Evolutionary conservation across 2,888 invertebrate species (phyloP), one percentile per base, ranked within the genome.

Genomic region (Pseudococcus jackbeardsleyi): DNA sequence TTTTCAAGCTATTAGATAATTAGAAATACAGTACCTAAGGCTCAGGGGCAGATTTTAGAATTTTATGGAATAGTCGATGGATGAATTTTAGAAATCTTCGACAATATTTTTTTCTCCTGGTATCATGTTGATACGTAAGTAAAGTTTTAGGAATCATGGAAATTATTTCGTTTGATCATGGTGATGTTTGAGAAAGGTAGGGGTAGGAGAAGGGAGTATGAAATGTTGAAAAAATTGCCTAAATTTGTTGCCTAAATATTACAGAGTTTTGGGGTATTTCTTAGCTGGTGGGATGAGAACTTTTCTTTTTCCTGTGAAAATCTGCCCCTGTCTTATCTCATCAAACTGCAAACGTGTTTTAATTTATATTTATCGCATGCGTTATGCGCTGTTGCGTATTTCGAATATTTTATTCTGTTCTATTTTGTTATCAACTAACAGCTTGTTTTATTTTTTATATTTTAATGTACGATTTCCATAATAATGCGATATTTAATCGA

Each of bases 371-470:
- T 19, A 59, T 59, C n/a, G 59, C 17, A 12, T 82, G 42, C 3
- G n/a, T 82, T 82, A 12, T 42, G 46, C 33, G n/a, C 72, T 64
- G 15, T 39, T 33, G 79, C 46, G 79, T 82, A 82, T 82, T 12
- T 82, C 79, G 33, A 46, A 2, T 46, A 46, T 82, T 82, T 82
- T 19, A 82, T 82, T 33, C 1, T 42, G 46, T 82, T 46, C 17
- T 82, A 46, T 82, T 46, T 82, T 46, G 17, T 72, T 42, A 17
- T 15, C 33, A 33, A 72, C 72, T 72, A 72, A 72, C 72, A 33
- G 72, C 72, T 72, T 64, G 64, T 64, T 59, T 33, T 22, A 64
- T 64, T 22, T 64, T 72, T 72, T 33, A 72, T 72, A 33, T 72
- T 72, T 33, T 19, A 72, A 33, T 72, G 33, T 33, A 72, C 72